Conservation (phyloP, 92 coral and sea anemone genomes). For the Montipora capitata region DNA sequence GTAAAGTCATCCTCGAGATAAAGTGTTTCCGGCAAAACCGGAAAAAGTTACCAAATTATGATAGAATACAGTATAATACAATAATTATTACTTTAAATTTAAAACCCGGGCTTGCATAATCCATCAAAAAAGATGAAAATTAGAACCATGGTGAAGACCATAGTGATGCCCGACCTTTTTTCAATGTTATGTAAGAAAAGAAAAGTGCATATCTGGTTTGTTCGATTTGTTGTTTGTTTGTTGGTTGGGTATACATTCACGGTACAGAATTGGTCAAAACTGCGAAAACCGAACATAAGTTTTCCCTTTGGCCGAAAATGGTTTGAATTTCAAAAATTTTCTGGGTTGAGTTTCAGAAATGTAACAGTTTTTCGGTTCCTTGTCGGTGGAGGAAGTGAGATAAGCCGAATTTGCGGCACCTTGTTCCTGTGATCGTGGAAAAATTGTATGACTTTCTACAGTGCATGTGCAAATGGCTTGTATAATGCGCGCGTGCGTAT, state of each 20-base stretch:
- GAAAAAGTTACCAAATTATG: conserved; percentile 9
- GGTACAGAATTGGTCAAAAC: background rate
- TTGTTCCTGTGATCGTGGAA: background rate
- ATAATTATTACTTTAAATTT: no score
- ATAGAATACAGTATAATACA: background rate
- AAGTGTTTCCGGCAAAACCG: background rate
- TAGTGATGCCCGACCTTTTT: background rate
- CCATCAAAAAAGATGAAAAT: background rate
- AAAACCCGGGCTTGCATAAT: background rate
- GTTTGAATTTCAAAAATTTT: background rate
- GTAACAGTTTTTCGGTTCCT: background rate
- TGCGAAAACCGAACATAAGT: background rate
- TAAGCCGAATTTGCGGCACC: background rate
- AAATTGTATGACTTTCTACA: background rate
- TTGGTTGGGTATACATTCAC: background rate
- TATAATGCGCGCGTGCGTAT: background rate
- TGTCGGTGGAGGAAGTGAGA: background rate
- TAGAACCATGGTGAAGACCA: background rate
- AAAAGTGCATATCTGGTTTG: background rate
- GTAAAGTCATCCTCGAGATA: conserved; percentile 1
- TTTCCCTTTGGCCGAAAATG: background rate
- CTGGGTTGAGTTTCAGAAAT: background rate
- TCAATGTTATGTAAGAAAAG: background rate
- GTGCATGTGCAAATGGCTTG: background rate
- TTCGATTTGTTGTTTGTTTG: no score